Conservation (phyloP, 2,113 vertebrate species). For the Tamias sibiricus region DNA sequence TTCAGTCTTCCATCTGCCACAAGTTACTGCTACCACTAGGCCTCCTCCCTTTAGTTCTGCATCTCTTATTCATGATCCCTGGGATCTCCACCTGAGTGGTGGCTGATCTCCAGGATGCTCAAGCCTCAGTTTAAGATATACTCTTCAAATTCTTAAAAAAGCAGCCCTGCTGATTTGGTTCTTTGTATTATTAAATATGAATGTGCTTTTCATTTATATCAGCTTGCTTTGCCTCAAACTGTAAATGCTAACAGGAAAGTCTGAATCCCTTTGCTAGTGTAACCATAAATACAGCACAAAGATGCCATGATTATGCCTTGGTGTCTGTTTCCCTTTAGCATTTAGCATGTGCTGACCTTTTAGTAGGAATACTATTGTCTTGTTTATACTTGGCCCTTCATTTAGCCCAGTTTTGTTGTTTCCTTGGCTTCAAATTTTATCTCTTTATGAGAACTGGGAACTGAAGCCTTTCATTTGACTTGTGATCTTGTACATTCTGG, state of each 20-base stretch:
- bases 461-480: conserved; percentile 78
- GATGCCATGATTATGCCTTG: background rate
- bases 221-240: background rate
- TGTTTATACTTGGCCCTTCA: conserved; percentile 52
- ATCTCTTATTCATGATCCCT: background rate
- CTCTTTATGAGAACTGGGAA: conserved; percentile 63
- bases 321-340: background rate
- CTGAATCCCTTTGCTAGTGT: background rate
- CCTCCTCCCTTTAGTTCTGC: background rate
- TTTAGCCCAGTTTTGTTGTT: conserved; percentile 56
- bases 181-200: background rate
- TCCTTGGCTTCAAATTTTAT: conserved; percentile 71
- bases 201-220: conserved; percentile 25
- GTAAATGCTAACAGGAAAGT: background rate
- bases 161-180: background rate
- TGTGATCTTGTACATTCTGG: conserved; percentile 73
- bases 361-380: background rate
- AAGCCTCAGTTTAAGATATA: background rate
- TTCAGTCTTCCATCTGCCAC: background rate
- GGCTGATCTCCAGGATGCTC: background rate
- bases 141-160: background rate
- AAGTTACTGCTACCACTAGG: too few relatives aligned
- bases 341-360: conserved; percentile 34
- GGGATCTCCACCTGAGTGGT: background rate
- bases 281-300: background rate